A percentile compares a stretch with the other conserved stretches of the same genome.
phyloP scores from a whole-genome alignment of 23 tunicate species.

The Aplidium turbinatum region DNA sequence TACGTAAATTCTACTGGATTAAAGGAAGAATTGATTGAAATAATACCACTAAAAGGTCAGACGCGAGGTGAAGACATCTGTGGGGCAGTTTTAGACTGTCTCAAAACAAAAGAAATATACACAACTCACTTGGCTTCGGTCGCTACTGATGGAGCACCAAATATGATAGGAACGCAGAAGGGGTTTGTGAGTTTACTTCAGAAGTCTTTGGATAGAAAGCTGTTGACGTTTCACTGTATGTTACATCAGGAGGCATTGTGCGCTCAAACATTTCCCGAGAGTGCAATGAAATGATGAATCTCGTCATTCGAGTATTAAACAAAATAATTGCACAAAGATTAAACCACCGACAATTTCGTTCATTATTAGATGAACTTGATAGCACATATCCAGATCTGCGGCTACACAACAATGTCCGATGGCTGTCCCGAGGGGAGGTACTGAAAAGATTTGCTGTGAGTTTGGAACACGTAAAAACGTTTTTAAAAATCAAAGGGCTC shows the following conservation, averaged over 20 bases:
- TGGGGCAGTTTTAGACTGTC: constrained; percentile 42
- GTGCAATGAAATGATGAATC: constrained; percentile 41
- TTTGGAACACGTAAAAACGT: constrained; percentile 37
- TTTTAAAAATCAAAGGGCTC: too few relatives aligned
- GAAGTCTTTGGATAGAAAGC: constrained; percentile 47
- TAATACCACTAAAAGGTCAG: constrained; percentile 35
- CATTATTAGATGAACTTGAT: constrained; percentile 38
- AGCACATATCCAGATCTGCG: constrained; percentile 43
- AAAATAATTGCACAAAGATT: constrained; percentile 37
- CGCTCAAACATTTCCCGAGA: constrained; percentile 41
- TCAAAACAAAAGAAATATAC: constrained; percentile 28
- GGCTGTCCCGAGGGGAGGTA: constrained; percentile 45
- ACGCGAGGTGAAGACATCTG: constrained; percentile 43
- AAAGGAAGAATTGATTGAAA: constrained; percentile 35
- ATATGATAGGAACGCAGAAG: constrained; percentile 34
- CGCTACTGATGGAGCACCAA: constrained; percentile 56
- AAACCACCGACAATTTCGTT: constrained; percentile 38
- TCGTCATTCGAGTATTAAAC: constrained; percentile 35
- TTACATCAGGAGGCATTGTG: constrained; percentile 45
- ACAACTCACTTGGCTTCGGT: constrained; percentile 44
- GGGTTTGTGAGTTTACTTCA: constrained; percentile 42
- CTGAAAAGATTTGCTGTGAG: constrained; percentile 40
- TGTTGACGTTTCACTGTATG: constrained; percentile 38
- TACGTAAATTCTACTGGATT: constrained; percentile 44
- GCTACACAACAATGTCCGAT: constrained; percentile 44